Conservation (phyloP, 1,140 invertebrate species). For the Sipha flava region DNA sequence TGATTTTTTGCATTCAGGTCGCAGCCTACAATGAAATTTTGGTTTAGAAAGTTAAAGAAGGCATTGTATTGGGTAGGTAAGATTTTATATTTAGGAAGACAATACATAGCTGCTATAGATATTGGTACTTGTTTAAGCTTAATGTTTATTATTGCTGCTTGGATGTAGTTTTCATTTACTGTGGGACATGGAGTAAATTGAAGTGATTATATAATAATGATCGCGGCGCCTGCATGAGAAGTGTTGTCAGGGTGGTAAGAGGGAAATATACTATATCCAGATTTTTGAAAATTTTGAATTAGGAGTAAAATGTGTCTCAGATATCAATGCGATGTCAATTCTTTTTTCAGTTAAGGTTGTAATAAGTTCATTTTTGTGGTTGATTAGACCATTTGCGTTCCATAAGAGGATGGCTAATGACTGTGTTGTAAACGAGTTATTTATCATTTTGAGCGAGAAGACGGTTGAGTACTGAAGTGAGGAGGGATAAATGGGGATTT, state of each 20-base stretch:
- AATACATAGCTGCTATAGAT: neutral
- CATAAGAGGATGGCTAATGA: slow-evolving; percentile 13
- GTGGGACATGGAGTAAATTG: neutral
- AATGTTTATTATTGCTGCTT: slow-evolving; percentile 17
- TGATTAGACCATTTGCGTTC: slow-evolving; percentile 35
- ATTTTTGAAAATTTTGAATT: slow-evolving; percentile 33
- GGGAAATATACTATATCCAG: neutral
- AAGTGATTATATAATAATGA: neutral
- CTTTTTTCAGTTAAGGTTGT: slow-evolving; percentile 33
- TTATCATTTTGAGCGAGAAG: neutral
- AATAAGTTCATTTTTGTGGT: slow-evolving; percentile 35
- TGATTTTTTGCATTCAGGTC: slow-evolving; percentile 9
- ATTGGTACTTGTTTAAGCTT: neutral
- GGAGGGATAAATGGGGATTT: neutral
- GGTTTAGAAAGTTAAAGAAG: neutral
- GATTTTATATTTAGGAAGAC: slow-evolving; percentile 6
- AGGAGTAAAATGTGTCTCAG: slow-evolving; percentile 35
- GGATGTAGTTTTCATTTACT: neutral
- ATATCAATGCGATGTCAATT: slow-evolving; percentile 36
- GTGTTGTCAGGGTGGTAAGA: neutral
- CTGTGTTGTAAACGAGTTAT: neutral
- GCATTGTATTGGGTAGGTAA: neutral
- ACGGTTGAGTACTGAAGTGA: neutral
- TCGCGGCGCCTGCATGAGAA: neutral
- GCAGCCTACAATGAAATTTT: no score